A percentile compares a stretch with the other conserved stretches of the same genome.
Evolutionary conservation across 2,888 invertebrate species (phyloP).

Genomic region (Vannuccia rotundouncinata): DNA sequence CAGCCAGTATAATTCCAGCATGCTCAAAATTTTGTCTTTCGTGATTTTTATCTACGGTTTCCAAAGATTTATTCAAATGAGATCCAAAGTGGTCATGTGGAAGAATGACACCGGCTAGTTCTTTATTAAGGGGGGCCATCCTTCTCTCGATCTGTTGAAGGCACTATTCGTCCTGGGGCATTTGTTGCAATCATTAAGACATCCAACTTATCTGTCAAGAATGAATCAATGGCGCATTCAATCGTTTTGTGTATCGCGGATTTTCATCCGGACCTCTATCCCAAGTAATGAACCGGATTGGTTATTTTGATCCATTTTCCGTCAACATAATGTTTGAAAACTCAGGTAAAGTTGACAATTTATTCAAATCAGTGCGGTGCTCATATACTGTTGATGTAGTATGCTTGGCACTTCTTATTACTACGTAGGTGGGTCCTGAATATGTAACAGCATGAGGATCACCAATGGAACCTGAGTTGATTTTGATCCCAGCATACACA

Average conservation of each 20-base stretch:
- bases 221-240: slow-evolving; percentile 38
- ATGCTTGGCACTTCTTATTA: slow-evolving; percentile 49
- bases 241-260: slow-evolving; percentile 42
- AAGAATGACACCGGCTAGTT: slow-evolving; percentile 48
- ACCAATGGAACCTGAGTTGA: slow-evolving; percentile 42
- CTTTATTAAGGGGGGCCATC: slow-evolving; percentile 50
- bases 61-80: slow-evolving; percentile 24
- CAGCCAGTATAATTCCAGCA: slow-evolving; percentile 44
- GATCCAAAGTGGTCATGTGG: slow-evolving; percentile 40
- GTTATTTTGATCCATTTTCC: slow-evolving; percentile 42
- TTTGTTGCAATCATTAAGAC: slow-evolving; percentile 60
- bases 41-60: slow-evolving; percentile 40
- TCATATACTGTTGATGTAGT: slow-evolving; percentile 37
- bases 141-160: slow-evolving; percentile 45
- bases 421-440: slow-evolving; percentile 55
- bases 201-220: slow-evolving; percentile 40
- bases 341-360: not conserved
- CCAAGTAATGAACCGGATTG: slow-evolving; percentile 46
- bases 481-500: slow-evolving; percentile 47
- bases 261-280: slow-evolving; percentile 47
- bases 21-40: slow-evolving; percentile 39
- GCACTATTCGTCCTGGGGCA: not conserved
- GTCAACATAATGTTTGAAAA: not conserved
- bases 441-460: slow-evolving; percentile 22
- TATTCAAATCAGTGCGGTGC: not conserved